Conservation (phyloP, 2,797 vertebrate genomes). For the Liasis olivaceus region DNA sequence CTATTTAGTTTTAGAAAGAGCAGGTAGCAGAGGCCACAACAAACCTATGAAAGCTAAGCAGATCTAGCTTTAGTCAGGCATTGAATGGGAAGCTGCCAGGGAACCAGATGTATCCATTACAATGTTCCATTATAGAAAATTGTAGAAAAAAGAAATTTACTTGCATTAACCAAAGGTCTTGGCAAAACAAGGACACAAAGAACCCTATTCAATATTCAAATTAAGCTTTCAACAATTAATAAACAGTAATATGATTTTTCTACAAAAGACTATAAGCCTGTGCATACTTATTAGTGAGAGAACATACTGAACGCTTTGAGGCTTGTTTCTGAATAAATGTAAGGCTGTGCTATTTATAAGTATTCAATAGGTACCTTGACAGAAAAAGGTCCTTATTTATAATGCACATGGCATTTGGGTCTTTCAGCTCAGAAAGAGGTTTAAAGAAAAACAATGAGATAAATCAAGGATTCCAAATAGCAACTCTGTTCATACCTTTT, state of each 20-base stretch:
- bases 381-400: not conserved
- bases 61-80: not conserved
- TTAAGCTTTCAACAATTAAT: not conserved
- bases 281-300: not conserved
- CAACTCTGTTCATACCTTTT: conserved; percentile 81
- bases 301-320: not conserved
- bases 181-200: not conserved
- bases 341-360: not conserved
- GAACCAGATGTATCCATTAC: not conserved
- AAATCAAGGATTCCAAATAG: not conserved
- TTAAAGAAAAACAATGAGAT: not conserved
- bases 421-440: not conserved
- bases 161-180: not conserved
- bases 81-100: not conserved
- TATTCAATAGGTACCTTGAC: not conserved
- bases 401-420: not conserved
- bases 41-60: not conserved
- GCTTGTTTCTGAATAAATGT: not conserved
- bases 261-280: not conserved
- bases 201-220: not conserved
- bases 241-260: not conserved
- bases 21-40: not conserved
- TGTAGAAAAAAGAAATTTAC: not conserved
- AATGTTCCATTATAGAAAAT: not conserved
- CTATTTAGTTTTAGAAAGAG: not conserved